phyloP scores from a whole-genome alignment of 2,113 vertebrate species.

The Elachura formosa region DNA sequence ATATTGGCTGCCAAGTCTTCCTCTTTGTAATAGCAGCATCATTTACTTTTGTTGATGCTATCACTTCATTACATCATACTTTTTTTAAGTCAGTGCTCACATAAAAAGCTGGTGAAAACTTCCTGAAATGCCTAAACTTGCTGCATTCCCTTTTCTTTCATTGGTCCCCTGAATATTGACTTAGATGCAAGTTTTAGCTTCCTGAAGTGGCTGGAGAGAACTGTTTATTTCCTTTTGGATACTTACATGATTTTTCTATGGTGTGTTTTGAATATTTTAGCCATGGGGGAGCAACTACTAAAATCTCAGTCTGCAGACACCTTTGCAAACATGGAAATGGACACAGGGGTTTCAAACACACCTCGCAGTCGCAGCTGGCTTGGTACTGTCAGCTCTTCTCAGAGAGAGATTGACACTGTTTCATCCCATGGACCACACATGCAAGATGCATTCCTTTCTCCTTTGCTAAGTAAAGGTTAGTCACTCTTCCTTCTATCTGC shows the following conservation, averaged over 20 bases:
- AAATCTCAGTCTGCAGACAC: constrained; percentile 90
- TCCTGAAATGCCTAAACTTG: background rate
- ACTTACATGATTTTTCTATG: background rate
- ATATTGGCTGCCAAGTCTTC: background rate
- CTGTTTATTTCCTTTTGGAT: background rate
- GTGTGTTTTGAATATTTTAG: constrained; percentile 34
- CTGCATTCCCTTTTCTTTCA: background rate
- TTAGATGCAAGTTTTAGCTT: background rate
- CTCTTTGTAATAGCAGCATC: background rate
- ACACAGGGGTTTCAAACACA: constrained; percentile 70
- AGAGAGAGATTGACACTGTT: constrained; percentile 82
- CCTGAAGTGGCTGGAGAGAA: background rate
- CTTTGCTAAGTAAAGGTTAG: constrained; percentile 93
- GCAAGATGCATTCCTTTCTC: constrained; percentile 93
- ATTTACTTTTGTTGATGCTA: background rate
- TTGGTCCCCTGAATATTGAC: background rate
- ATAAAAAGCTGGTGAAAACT: background rate
- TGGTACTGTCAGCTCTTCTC: constrained; percentile 71
- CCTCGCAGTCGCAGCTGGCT: constrained; percentile 85
- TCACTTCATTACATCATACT: background rate
- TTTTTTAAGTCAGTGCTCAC: background rate
- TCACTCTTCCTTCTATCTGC: background rate
- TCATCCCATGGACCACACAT: constrained; percentile 87
- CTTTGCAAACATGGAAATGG: constrained; percentile 85
- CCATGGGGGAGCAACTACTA: constrained; percentile 81